Evolutionary conservation across 1,140 invertebrate species (phyloP).

Genomic region (Babylonia areolata): DNA sequence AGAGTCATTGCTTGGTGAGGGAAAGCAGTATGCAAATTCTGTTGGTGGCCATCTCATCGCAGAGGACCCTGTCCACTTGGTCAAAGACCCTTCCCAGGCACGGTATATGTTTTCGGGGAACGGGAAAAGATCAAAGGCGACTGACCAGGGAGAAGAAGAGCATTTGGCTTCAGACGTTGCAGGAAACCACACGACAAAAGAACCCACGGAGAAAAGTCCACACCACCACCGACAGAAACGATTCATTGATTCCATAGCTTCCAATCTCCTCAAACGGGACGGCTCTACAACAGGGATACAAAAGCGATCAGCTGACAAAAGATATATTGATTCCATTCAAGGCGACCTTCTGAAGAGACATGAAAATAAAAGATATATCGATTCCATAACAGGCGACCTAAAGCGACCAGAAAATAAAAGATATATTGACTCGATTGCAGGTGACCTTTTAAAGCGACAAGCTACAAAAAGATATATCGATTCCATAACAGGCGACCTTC

Average conservation of each 20-base stretch:
- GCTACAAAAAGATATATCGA: not conserved
- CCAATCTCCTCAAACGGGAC: constrained; percentile 5
- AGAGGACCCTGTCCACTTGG: not conserved
- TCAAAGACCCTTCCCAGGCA: not conserved
- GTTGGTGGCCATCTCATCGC: not conserved
- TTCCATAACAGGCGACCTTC: too few species aligned
- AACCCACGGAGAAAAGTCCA: not conserved
- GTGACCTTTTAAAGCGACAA: constrained; percentile 11
- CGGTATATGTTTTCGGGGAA: not conserved
- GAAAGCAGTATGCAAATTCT: not conserved
- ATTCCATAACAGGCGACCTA: constrained; percentile 21
- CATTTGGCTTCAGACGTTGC: too few species aligned
- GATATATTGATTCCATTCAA: constrained; percentile 22
- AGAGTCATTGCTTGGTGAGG: too few species aligned
- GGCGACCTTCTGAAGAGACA: constrained; percentile 14
- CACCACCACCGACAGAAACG: constrained; percentile 1
- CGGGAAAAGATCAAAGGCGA: not conserved
- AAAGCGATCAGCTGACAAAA: not conserved
- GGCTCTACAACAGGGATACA: not conserved
- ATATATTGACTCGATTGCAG: constrained; percentile 15
- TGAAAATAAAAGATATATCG: not conserved
- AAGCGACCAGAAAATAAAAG: constrained; percentile 3
- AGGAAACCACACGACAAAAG: too few species aligned
- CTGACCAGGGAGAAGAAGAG: not conserved
- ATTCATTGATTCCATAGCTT: constrained; percentile 17